Base-by-base conservation (phyloP, 2,888 invertebrate species). In the Tenthredo notha region DNA sequence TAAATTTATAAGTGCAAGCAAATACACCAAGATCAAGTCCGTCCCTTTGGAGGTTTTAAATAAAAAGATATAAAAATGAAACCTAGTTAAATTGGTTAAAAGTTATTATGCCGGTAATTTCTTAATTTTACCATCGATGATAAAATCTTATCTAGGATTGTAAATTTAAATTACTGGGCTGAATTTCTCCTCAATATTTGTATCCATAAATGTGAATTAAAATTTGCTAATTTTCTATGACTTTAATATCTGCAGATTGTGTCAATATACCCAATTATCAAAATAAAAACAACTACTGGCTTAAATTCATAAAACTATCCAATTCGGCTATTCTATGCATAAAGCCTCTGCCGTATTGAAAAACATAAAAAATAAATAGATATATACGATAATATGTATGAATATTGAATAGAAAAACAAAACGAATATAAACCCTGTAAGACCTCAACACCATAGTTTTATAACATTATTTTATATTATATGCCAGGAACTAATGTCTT, bases 381-480 rank as follows among this genome's bases (percentile, higher is more conserved):
- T 33, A 33, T 75, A 75, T 47, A 75, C 18, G 29, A 58, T 33
- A 33, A 58, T 33, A 67, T 67, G 18, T 67, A 33, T 67, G 67
- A 33, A 67, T 50, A 77, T 77, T 50, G 54, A 29, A 80, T 61
- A 80, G n/a, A 25, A 83, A 83, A 67, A 70, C 25, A 70, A 67
- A 65, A 70, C 67, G 25, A 83, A 40, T 80, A 61, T 80, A 67
- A 87, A 89, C 87, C 89, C 89, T 88, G 88, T 89, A 50, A 83
- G 40, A 83, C 67, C 67, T 70, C 54, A 70, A 83, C 83, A 83
- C 67, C 70, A 83, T 83, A 83, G n/a, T 67, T 67, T 82, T 47
- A 47, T 83, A 83, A 25, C 25, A 88, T 86, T 72, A 86, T 85
- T 87, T 75, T 87, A 88, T 86, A 75, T 80, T 29, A 70, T 40